A percentile compares a stretch with the other conserved stretches of the same genome.
phyloP scores from a whole-genome alignment of 2,797 vertebrate species.

The Varecia variegata region DNA sequence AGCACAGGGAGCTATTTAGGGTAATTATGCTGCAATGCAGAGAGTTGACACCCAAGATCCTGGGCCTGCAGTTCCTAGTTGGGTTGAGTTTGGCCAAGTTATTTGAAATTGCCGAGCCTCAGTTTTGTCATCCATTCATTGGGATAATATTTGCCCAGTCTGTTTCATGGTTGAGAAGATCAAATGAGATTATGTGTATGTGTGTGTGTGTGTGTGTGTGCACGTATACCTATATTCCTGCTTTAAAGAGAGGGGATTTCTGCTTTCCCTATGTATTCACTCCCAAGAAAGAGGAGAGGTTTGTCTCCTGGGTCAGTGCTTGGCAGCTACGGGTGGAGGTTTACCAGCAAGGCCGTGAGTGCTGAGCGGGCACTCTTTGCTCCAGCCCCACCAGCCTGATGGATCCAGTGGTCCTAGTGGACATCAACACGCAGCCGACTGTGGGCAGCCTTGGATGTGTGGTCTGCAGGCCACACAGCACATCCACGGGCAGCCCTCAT shows the following conservation, averaged over 20 bases:
- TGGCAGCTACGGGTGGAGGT: neutral
- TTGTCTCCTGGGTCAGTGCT: neutral
- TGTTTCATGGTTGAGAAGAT: neutral
- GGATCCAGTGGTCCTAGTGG: neutral
- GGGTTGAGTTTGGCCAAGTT: neutral
- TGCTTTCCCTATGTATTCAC: neutral
- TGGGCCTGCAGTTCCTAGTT: neutral
- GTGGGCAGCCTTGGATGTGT: neutral
- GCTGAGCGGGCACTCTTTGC: neutral
- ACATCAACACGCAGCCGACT: neutral
- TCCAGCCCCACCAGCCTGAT: neutral
- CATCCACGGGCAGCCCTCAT: neutral
- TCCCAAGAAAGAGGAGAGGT: neutral
- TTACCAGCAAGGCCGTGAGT: rapidly evolving
- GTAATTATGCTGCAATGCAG: neutral
- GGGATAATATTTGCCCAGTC: neutral
- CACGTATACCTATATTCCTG: neutral
- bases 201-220: neutral
- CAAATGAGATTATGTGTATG: neutral
- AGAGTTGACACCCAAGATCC: rapidly evolving
- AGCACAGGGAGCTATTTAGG: neutral
- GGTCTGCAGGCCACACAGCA: neutral
- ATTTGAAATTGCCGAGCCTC: neutral
- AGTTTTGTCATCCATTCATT: neutral
- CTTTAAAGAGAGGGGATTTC: neutral